phyloP scores from a whole-genome alignment of 2,888 invertebrate genomes.

The Himalopsyche japonica region DNA sequence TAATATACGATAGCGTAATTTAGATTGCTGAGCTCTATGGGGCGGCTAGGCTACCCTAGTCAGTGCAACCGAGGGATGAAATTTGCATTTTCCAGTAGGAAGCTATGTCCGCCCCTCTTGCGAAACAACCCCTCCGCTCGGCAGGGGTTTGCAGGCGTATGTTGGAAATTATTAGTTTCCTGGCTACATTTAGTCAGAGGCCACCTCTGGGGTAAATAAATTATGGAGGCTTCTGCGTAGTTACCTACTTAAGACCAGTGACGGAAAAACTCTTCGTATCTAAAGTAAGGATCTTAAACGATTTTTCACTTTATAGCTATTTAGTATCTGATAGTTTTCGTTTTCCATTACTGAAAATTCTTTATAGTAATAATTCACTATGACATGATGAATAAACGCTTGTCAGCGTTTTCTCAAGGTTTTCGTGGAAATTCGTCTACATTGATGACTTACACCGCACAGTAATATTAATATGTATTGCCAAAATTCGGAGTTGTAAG shows the following conservation, averaged over 20 bases:
- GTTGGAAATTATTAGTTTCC: conserved; percentile 43
- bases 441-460: no score
- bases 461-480: no score
- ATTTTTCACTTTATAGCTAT: no score
- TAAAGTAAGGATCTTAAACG: background rate
- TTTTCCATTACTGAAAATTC: no score
- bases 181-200: conserved; percentile 31
- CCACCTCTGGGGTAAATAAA: conserved; percentile 40
- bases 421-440: no score
- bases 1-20: conserved; percentile 38
- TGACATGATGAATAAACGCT: no score
- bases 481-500: no score
- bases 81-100: conserved; percentile 41
- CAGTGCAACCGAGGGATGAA: conserved; percentile 44
- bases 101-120: background rate
- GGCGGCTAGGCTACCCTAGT: conserved; percentile 40
- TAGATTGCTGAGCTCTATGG: conserved; percentile 43
- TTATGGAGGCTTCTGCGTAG: conserved; percentile 31
- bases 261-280: background rate
- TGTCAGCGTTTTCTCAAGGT: no score
- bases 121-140: conserved; percentile 15
- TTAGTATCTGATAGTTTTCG: no score
- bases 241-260: background rate
- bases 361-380: no score
- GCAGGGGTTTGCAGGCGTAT: conserved; percentile 40